These are phyloP conservation scores for Sarcophilus harrisii DNA, from an alignment of 2,797 vertebrate genomes.

Conservation along the genomic window DNA sequence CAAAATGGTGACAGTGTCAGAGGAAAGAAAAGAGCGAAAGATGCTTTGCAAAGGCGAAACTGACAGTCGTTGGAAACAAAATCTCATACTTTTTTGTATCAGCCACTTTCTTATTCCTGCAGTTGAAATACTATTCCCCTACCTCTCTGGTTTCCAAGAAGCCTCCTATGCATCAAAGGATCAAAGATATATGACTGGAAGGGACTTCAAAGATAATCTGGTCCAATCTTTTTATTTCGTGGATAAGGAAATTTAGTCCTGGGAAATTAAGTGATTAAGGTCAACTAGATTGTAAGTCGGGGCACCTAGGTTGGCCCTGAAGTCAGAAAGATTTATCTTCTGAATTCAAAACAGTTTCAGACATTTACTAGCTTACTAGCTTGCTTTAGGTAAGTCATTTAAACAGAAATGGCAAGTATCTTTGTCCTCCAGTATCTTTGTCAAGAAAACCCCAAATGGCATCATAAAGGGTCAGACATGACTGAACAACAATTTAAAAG, in stretches of 20 bases:
- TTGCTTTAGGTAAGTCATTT: background rate
- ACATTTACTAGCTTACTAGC: background rate
- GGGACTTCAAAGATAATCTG: background rate
- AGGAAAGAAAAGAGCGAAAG: background rate
- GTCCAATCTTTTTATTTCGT: background rate
- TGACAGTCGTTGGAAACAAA: background rate
- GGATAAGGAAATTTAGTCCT: background rate
- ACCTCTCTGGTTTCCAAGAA: background rate
- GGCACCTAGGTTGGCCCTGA: background rate
- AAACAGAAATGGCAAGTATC: background rate
- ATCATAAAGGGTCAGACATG: background rate
- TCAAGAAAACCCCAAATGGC: background rate
- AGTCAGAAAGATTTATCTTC: background rate
- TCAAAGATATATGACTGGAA: conserved; percentile 18
- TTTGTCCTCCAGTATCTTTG: background rate
- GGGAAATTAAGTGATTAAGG: background rate
- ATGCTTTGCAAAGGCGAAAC: background rate
- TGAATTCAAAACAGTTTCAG: background rate
- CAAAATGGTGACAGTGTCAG: background rate
- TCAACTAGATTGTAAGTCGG: background rate
- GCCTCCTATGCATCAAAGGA: background rate
- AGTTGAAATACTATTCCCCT: conserved; percentile 10
- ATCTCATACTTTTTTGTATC: background rate
- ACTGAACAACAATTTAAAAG: background rate
- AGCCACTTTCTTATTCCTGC: background rate